Conservation (phyloP, 2,113 vertebrate species). For the Microtus oregoni region DNA sequence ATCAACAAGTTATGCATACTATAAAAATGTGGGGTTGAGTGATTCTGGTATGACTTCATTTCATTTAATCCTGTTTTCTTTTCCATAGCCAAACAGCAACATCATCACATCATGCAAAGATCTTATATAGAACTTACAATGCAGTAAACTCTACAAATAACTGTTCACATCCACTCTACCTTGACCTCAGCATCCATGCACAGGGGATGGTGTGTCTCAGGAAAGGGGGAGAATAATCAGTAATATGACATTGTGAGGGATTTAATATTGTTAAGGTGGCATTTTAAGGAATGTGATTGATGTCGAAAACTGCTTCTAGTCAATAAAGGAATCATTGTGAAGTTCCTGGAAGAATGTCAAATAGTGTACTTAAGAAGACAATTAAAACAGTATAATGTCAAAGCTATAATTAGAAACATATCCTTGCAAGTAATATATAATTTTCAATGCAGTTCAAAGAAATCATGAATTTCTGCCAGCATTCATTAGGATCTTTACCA, state of each 20-base stretch:
- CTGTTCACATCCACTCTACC: slow-evolving; percentile 18
- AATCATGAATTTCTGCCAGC: slow-evolving; percentile 81
- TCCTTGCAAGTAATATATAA: slow-evolving; percentile 82
- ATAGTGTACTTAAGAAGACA: slow-evolving; percentile 87
- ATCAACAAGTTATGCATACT: slow-evolving; percentile 71
- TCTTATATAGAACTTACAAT: slow-evolving; percentile 55
- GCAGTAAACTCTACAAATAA: slow-evolving; percentile 42
- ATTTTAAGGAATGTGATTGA: slow-evolving; percentile 81
- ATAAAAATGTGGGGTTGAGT: slow-evolving; percentile 67
- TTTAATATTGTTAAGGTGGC: slow-evolving; percentile 84
- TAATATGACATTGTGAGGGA: slow-evolving; percentile 70
- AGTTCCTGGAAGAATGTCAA: slow-evolving; percentile 86
- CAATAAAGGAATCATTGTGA: slow-evolving; percentile 87
- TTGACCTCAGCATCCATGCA: slow-evolving; percentile 44
- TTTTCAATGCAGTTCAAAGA: slow-evolving; percentile 81
- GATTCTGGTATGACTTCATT: slow-evolving; percentile 68
- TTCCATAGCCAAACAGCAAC: slow-evolving; percentile 45
- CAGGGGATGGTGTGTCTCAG: slow-evolving; percentile 19
- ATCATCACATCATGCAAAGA: slow-evolving; percentile 40
- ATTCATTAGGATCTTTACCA: slow-evolving; percentile 76
- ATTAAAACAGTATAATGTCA: slow-evolving; percentile 88
- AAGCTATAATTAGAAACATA: slow-evolving; percentile 89
- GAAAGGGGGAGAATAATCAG: slow-evolving; percentile 65
- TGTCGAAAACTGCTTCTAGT: slow-evolving; percentile 84
- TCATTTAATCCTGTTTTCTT: slow-evolving; percentile 77